A percentile compares a stretch with the other conserved stretches of the same genome.
Evolutionary conservation across 2,888 invertebrate species (phyloP).

Genomic region (Zelleria hepariella): DNA sequence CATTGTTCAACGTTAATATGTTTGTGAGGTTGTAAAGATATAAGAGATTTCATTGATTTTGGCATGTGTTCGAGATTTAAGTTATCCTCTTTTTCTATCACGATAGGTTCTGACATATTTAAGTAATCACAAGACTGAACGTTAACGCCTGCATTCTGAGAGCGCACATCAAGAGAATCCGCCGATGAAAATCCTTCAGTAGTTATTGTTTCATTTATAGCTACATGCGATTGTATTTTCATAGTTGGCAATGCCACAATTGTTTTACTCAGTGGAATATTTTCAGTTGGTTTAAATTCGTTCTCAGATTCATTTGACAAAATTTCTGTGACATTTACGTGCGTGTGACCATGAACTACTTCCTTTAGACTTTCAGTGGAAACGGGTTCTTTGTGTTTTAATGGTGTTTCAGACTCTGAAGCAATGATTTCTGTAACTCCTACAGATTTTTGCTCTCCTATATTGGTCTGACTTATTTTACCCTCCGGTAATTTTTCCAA

Average conservation of each 20-base stretch:
- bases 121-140: constrained; percentile 5
- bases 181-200: constrained; percentile 35
- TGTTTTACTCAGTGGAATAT: constrained; percentile 33
- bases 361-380: constrained; percentile 29
- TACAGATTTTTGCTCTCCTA: constrained; percentile 39
- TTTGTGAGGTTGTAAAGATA: constrained; percentile 28
- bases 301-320: constrained; percentile 62
- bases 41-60: constrained; percentile 22
- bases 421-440: constrained; percentile 38
- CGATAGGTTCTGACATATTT: not conserved
- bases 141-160: constrained; percentile 41
- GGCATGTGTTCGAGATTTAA: constrained; percentile 13
- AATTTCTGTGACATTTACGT: constrained; percentile 53
- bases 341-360: constrained; percentile 47
- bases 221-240: constrained; percentile 25
- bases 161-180: constrained; percentile 23
- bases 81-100: not conserved
- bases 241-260: constrained; percentile 13
- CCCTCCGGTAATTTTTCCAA: constrained; percentile 18
- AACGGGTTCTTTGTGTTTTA: constrained; percentile 18
- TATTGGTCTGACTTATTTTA: constrained; percentile 20
- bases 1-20: constrained; percentile 35
- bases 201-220: constrained; percentile 32
- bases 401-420: constrained; percentile 32
- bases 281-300: constrained; percentile 42